Percentiles rank a stretch among this genome's conserved stretches.
Conservation (phyloP, 92 coral and sea anemone genomes). For the Pocillopora meandrina region DNA sequence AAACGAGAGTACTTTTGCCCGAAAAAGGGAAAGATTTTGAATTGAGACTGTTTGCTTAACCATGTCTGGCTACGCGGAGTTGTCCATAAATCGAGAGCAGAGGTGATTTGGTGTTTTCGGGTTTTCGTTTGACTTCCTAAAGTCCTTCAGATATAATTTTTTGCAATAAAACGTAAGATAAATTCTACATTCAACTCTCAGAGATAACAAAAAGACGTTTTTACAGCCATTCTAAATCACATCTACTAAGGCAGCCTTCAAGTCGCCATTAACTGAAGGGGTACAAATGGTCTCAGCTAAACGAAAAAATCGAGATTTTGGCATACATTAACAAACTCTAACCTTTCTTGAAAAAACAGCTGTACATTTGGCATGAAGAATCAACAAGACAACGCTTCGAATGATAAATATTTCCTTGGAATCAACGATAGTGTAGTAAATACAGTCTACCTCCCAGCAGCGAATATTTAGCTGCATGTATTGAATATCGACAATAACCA, state of each 20-base stretch:
- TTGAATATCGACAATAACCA: constrained; percentile 12
- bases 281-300: background rate
- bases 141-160: too few species aligned
- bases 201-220: background rate
- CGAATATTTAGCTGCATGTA: background rate
- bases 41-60: too few species aligned
- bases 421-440: background rate
- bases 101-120: too few species aligned
- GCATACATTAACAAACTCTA: background rate
- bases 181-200: background rate
- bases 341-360: constrained; percentile 15
- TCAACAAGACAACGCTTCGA: background rate
- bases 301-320: constrained; percentile 13
- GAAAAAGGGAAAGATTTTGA: too few species aligned
- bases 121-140: too few species aligned
- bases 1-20: too few species aligned
- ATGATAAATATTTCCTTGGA: background rate
- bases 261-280: constrained; percentile 4
- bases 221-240: background rate
- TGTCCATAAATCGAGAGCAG: too few species aligned
- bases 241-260: background rate
- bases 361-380: constrained; percentile 2
- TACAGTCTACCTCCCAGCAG: background rate
- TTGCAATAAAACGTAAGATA: too few species aligned
- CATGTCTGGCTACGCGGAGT: too few species aligned